phyloP scores from a whole-genome alignment of 2,888 invertebrate genomes.

The Cephus runcator region DNA sequence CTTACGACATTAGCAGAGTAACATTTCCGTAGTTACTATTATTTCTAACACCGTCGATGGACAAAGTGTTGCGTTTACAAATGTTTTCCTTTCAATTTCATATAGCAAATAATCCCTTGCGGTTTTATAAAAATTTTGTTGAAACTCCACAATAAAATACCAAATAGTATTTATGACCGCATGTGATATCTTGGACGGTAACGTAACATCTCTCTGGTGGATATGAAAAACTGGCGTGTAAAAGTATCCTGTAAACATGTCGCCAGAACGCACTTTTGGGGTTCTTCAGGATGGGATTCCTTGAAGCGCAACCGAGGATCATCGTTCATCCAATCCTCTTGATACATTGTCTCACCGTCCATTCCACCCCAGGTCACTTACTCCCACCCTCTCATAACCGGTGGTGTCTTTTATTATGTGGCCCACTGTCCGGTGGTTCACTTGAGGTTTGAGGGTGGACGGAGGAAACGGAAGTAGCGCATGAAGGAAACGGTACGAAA shows the following conservation, averaged over 20 bases:
- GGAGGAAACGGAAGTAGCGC: conserved; percentile 3
- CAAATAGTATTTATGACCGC: neutral
- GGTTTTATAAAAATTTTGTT: neutral
- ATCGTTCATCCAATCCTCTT: neutral
- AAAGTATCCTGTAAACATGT: neutral
- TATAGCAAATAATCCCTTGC: neutral
- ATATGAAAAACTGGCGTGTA: neutral
- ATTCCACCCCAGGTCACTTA: neutral
- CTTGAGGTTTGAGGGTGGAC: neutral
- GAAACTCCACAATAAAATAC: neutral
- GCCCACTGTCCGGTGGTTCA: neutral
- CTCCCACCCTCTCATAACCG: neutral
- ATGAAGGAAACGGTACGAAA: conserved; percentile 1
- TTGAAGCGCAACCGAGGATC: neutral
- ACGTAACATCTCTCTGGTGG: neutral
- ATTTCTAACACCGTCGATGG: neutral
- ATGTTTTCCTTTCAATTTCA: neutral
- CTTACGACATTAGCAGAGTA: neutral
- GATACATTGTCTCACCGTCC: conserved; percentile 1
- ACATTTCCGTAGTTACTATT: neutral
- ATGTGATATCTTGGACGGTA: neutral
- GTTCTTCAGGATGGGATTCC: neutral
- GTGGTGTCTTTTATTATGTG: neutral
- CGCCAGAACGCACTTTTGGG: neutral
- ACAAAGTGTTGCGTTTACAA: neutral